Percentiles rank a stretch among this genome's conserved stretches.
Evolutionary conservation across 2,797 vertebrate genomes (phyloP).

Genomic region (Liasis olivaceus): DNA sequence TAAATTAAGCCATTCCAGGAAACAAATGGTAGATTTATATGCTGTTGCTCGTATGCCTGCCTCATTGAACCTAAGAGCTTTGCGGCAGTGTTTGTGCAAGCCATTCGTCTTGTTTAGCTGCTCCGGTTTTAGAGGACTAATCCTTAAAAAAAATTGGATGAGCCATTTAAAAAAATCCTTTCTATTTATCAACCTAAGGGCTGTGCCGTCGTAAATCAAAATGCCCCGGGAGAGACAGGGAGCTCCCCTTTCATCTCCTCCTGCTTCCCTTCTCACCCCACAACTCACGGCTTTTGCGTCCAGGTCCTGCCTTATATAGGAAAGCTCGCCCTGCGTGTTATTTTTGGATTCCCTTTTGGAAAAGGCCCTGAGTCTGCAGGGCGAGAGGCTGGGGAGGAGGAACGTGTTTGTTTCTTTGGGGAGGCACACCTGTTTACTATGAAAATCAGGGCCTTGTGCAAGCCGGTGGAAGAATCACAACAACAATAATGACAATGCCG

Average conservation of each 20-base stretch:
- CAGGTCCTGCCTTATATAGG: background rate
- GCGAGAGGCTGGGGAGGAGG: background rate
- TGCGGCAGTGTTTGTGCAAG: slow-evolving; percentile 18
- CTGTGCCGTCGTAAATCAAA: accelerated
- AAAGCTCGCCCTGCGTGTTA: background rate
- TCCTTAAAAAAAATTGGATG: background rate
- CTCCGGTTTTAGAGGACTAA: slow-evolving; percentile 34
- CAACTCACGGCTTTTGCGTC: background rate
- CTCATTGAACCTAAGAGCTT: slow-evolving; percentile 49
- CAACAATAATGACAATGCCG: background rate
- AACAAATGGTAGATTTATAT: slow-evolving; percentile 55
- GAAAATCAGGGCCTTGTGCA: background rate
- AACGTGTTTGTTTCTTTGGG: background rate
- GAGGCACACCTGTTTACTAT: background rate
- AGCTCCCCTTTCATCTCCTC: background rate
- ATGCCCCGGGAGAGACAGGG: background rate
- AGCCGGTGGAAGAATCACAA: background rate
- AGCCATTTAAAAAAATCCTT: background rate
- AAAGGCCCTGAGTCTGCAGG: background rate
- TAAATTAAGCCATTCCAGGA: slow-evolving; percentile 72
- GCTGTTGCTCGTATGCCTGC: slow-evolving; percentile 27
- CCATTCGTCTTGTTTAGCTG: slow-evolving; percentile 30
- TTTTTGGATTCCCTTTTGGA: background rate
- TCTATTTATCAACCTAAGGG: accelerated
- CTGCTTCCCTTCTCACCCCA: too few species aligned